A percentile compares a stretch with the other conserved stretches of the same genome.
phyloP scores from a whole-genome alignment of 2,888 invertebrate genomes.

The Apodemia mormo region DNA sequence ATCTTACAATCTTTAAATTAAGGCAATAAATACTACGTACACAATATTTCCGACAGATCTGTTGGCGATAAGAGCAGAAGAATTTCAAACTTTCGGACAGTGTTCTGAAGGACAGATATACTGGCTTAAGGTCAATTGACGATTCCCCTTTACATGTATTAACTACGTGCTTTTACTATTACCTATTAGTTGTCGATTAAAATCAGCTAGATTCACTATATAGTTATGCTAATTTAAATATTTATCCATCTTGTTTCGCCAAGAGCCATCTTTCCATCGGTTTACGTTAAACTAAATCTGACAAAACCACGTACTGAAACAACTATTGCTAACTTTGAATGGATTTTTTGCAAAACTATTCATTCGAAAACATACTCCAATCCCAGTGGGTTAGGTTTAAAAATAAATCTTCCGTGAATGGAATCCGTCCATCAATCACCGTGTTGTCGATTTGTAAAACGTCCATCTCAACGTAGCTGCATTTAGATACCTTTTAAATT shows the following conservation, averaged over 20 bases:
- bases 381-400: constrained; percentile 2
- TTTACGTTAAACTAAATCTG: constrained; percentile 31
- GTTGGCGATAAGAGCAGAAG: no score
- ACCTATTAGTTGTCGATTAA: no score
- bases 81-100: no score
- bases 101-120: no score
- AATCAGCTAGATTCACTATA: no score
- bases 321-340: constrained; percentile 25
- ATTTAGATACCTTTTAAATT: constrained; percentile 17
- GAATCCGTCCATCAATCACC: constrained; percentile 19
- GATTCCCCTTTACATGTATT: no score
- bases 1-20: no score
- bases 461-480: constrained; percentile 18
- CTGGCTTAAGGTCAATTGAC: no score
- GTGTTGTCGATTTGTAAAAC: constrained; percentile 22
- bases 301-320: constrained; percentile 25
- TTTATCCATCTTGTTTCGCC: not conserved
- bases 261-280: constrained; percentile 26
- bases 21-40: no score
- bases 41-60: no score
- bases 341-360: constrained; percentile 24
- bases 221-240: not conserved
- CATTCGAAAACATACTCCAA: constrained; percentile 3
- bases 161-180: no score
- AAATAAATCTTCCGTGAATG: constrained; percentile 2